A percentile compares a stretch with the other conserved stretches of the same genome.
Evolutionary conservation across 30 jellyfish, hydroid and myxozoan genomes (phyloP).

Genomic region (Clytia hemisphaerica): DNA sequence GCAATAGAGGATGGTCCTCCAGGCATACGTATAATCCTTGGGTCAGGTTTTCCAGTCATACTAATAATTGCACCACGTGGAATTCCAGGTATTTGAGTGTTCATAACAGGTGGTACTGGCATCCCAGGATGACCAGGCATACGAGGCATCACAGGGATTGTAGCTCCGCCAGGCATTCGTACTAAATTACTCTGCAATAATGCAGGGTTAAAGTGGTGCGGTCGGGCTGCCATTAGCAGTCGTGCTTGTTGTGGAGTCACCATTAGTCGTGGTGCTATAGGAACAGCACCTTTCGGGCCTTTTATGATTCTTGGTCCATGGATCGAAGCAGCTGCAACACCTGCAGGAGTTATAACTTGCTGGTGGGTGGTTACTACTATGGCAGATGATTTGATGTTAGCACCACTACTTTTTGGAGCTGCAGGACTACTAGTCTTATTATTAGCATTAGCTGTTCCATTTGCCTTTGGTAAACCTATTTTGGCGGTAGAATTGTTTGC

Average conservation of each 20-base stretch:
- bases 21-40: slow-evolving; percentile 45
- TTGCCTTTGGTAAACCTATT: too few species aligned
- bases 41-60: slow-evolving; percentile 2
- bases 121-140: slow-evolving; percentile 38
- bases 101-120: slow-evolving; percentile 65
- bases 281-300: too few species aligned
- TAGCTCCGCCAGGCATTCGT: slow-evolving; percentile 68
- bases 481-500: too few species aligned
- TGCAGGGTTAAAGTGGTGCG: slow-evolving; percentile 62
- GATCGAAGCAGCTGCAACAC: slow-evolving; percentile 55
- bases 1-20: slow-evolving; percentile 51
- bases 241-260: slow-evolving; percentile 89
- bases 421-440: too few species aligned
- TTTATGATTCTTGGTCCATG: too few species aligned
- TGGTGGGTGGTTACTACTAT: too few species aligned
- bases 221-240: slow-evolving; percentile 78
- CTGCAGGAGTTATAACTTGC: slow-evolving; percentile 7
- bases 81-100: slow-evolving; percentile 54
- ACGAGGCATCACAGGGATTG: slow-evolving; percentile 76
- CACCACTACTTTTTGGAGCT: too few species aligned
- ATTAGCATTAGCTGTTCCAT: too few species aligned
- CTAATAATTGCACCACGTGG: slow-evolving; percentile 13
- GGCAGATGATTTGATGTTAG: too few species aligned
- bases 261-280: slow-evolving; percentile 95
- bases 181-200: slow-evolving; percentile 55